These are phyloP conservation scores for Probosciger aterrimus DNA, from an alignment of 2,113 vertebrate species.

Conservation along the genomic window DNA sequence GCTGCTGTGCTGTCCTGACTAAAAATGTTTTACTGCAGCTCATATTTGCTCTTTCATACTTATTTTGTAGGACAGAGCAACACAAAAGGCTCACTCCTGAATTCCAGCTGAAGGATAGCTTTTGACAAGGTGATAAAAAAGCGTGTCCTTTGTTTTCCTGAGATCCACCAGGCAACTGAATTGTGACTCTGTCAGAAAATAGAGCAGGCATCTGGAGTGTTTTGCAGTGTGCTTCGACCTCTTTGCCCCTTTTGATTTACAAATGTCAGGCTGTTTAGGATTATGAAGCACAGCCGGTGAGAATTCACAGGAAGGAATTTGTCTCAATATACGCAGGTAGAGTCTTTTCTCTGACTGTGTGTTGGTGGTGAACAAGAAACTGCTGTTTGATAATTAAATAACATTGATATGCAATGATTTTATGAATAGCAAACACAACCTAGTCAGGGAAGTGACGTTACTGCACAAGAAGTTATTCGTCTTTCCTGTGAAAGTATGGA, in stretches of 20 bases:
- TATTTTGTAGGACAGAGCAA: background rate
- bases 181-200: background rate
- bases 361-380: background rate
- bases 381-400: slow-evolving; percentile 4
- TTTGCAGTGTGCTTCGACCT: background rate
- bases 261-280: background rate
- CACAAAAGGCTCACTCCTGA: background rate
- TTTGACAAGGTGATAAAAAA: background rate
- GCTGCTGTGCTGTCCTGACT: background rate
- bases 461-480: background rate
- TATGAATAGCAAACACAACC: background rate
- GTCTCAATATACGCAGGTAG: background rate
- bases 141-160: background rate
- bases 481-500: background rate
- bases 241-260: background rate
- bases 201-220: background rate
- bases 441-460: background rate
- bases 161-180: background rate
- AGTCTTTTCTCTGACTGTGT: background rate
- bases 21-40: background rate
- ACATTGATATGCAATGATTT: background rate
- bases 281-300: background rate
- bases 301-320: slow-evolving; percentile 4
- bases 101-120: background rate
- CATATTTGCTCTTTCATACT: background rate